phyloP scores from a whole-genome alignment of 2,797 vertebrate genomes.

The Etheostoma perlongum region DNA sequence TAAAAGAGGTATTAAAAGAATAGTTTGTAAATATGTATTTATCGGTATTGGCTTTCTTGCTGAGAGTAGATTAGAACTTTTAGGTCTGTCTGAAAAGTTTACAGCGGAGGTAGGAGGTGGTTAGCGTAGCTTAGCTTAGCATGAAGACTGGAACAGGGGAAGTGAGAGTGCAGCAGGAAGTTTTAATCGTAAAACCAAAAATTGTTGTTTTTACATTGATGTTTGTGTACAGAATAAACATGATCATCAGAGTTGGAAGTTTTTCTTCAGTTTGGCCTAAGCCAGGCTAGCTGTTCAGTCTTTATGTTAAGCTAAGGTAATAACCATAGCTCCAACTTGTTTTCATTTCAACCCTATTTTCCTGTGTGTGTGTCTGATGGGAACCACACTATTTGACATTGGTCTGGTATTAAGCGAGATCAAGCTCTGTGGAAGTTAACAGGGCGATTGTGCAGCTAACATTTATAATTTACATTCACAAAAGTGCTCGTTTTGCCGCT shows the following conservation, averaged over 20 bases:
- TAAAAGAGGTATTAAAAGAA: neutral
- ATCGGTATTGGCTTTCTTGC: neutral
- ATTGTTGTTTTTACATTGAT: neutral
- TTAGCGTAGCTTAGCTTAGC: neutral
- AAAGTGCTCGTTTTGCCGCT: too few species aligned
- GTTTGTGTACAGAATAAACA: too few species aligned
- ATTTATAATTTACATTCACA: too few species aligned
- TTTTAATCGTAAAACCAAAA: too few species aligned
- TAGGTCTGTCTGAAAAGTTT: neutral
- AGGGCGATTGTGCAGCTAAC: too few species aligned
- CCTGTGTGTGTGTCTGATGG: too few species aligned
- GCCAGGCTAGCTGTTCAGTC: neutral
- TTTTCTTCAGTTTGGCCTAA: neutral
- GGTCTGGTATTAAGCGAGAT: too few species aligned
- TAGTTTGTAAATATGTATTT: neutral
- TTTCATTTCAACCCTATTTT: too few species aligned
- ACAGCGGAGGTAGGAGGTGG: neutral
- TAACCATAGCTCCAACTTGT: neutral
- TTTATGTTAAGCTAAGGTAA: neutral
- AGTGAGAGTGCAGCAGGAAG: neutral
- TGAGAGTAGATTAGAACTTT: neutral
- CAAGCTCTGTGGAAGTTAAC: too few species aligned
- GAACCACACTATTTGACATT: too few species aligned
- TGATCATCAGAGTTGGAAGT: neutral
- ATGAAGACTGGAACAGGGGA: neutral